Base-by-base conservation (phyloP, 2,888 invertebrate species). In the Amphimallon solstitiale region DNA sequence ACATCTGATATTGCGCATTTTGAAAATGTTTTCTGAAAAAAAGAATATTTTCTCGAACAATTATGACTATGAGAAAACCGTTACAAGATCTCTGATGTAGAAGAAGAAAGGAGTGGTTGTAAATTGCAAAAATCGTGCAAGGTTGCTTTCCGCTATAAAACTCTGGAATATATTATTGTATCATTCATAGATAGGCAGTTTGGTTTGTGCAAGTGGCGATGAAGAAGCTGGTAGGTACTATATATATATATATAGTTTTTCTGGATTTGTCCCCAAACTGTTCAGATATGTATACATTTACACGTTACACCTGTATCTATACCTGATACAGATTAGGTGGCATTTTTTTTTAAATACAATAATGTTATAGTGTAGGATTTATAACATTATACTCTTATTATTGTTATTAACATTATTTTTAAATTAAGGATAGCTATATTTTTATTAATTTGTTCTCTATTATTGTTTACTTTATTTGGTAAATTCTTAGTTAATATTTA, bases 141-240 rank as follows among this genome's bases (percentile, higher is more conserved):
- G 80, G 80, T 77, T 78, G 76, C 71, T 71, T 77, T 72, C 74
- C 76, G 73, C 75, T 79, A 79, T 79, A 78, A 78, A 79, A 78
- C 74, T 63, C 67, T 67, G 67, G 49, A 66, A 61, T 66, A 61
- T 56, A 63, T 59, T 56, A 56, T 61, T 38, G 29, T 46, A 17
- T 29, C 40, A 56, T 48, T 62, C 60, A 66, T 63, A 66, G 43
- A 61, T 17, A 48, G 34, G 15, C 19, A 29, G 59, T 60, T 37
- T 52, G 35, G 65, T 59, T 12, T 40, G 66, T 61, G 52, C 15
- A 51, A 12, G 45, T 14, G 40, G 40, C 43, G 51, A 66, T 66
- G 66, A 66, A 66, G 34, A 61, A 37, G 35, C 52, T 62, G 66
- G 66, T 66, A 62, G 45, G 66, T 66, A 15, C 12, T 23, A 35